A percentile compares a stretch with the other conserved stretches of the same genome.
Evolutionary conservation across 2,113 vertebrate species (phyloP).

Genomic region (Morone chrysops): DNA sequence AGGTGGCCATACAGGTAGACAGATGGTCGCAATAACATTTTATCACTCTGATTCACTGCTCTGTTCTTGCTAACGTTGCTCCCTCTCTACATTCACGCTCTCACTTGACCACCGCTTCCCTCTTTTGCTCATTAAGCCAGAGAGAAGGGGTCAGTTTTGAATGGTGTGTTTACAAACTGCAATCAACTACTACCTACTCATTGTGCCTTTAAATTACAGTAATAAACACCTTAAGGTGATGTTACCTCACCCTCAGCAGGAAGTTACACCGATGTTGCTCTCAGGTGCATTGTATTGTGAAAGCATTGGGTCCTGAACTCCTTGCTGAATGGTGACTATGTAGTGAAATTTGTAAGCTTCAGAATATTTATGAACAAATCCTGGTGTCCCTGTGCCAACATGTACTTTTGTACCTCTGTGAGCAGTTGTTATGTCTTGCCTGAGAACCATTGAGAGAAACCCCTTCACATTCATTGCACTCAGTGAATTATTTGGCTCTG

Average conservation of each 20-base stretch:
- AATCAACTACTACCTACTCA: not conserved
- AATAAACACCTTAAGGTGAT: conserved; percentile 7
- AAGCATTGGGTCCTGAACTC: conserved; percentile 24
- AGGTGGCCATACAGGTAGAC: too few species aligned
- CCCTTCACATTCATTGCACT: conserved; percentile 29
- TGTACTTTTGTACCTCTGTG: conserved; percentile 28
- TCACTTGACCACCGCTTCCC: too few species aligned
- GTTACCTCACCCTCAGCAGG: not conserved
- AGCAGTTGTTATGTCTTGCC: conserved; percentile 42
- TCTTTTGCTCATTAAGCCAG: too few species aligned
- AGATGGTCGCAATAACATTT: too few species aligned
- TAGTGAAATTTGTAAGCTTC: conserved; percentile 4
- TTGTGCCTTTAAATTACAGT: not conserved
- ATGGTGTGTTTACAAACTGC: not conserved
- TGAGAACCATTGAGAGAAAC: conserved; percentile 13
- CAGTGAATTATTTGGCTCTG: conserved; percentile 45
- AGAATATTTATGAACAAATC: conserved; percentile 27
- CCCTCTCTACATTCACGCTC: too few species aligned
- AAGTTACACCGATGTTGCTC: not conserved
- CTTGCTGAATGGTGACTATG: conserved; percentile 25
- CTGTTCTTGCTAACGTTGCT: too few species aligned
- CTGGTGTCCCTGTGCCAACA: not conserved
- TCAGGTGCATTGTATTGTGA: not conserved
- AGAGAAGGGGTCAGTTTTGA: too few species aligned
- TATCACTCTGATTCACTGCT: too few species aligned